These are phyloP conservation scores for Danio kyathit DNA, from an alignment of 2,797 vertebrate species.

Conservation along the genomic window DNA sequence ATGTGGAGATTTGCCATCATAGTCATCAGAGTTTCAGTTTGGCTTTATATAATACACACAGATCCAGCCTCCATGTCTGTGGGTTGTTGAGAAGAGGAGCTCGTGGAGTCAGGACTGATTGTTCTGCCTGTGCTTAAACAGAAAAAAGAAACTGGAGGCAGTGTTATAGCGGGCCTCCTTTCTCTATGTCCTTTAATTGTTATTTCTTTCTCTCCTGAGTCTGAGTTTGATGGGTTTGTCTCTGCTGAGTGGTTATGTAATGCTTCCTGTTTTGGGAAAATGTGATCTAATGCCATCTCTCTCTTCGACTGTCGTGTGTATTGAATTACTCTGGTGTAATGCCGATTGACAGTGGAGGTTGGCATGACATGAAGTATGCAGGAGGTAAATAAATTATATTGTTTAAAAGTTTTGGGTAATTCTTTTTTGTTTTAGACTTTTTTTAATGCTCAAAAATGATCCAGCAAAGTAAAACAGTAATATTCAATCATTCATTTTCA, in stretches of 20 bases:
- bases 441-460: background rate
- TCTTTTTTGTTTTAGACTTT: no score
- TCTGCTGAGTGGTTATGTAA: constrained; percentile 31
- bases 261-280: constrained; percentile 35
- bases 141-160: constrained; percentile 4
- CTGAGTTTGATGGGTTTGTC: background rate
- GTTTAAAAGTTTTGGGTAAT: background rate
- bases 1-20: constrained; percentile 20
- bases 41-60: constrained; percentile 52
- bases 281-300: constrained; percentile 15
- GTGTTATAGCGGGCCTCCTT: background rate
- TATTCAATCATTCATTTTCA: no score
- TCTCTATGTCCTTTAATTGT: constrained; percentile 7
- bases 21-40: constrained; percentile 34
- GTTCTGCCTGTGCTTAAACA: constrained; percentile 36
- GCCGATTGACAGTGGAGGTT: background rate
- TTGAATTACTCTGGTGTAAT: constrained; percentile 17
- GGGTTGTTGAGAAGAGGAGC: constrained; percentile 42
- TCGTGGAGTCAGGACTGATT: constrained; percentile 31
- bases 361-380: background rate
- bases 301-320: constrained; percentile 3
- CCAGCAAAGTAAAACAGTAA: background rate
- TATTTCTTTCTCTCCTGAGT: background rate
- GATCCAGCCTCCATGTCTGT: constrained; percentile 46
- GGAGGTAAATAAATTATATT: background rate